Base-by-base conservation (phyloP, 1,140 invertebrate species). In the Paracyclopina nana region DNA sequence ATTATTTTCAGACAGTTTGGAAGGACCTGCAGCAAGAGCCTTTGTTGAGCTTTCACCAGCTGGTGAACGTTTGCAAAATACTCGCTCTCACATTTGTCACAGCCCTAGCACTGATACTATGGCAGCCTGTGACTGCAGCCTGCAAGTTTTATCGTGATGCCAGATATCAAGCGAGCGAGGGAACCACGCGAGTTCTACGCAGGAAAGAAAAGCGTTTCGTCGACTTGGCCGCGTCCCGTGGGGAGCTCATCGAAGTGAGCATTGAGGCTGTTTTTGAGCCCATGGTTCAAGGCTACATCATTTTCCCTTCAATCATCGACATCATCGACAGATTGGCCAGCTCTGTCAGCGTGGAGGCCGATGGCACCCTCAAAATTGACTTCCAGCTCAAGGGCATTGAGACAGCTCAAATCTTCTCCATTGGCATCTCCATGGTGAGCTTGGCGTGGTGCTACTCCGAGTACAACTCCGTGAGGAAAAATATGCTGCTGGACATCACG, bases 401-500 rank as follows among this genome's bases (percentile, higher is more conserved):
- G 34, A 38, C 34, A 16, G 46, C 46, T 16, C 46, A 48, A 27
- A 22, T 48, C 5, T 29, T 48, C 9, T 48, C 46, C 46, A 48
- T 48, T n/a, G 46, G 46, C 16, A 26, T 28, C 24, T 48, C 46
- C 11, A 48, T 48, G 46, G 46, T 48, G 3, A 48, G 46, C 46
- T n/a, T 48, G 22, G 46, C 46, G 9, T 48, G 46, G 46, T 48
- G 46, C 46, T 48, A 27, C 46, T n/a, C 11, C 6, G 46, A 48
- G 22, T 48, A 48, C 27, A 22, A 48, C 29, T 48, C 46, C 2
- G 46, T 48, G 24, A 48, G 46, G 28, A 48, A 48, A 14, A 48
- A 48, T 29, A 48, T 48, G 46, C 27, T 48, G n/a, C 22, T 48
- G 20, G 46, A 48, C 29, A 48, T 48, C 3, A 30, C 46, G 22